Evolutionary conservation across 2,888 invertebrate genomes (phyloP).

Genomic region (Myopa testacea): DNA sequence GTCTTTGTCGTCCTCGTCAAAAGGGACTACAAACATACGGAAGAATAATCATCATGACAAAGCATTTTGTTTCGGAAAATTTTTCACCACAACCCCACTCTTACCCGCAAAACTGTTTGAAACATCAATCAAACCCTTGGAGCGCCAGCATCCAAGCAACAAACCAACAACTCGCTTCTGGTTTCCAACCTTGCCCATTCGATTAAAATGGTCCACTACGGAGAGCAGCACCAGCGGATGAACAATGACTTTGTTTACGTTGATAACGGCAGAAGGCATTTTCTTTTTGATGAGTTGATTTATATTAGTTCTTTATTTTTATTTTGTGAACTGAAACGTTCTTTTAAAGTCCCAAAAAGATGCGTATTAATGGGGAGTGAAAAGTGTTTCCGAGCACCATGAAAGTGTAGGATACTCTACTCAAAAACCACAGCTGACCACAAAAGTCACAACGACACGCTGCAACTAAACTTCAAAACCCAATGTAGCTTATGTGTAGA

Average conservation of each 20-base stretch:
- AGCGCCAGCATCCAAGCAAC: constrained; percentile 93
- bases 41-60: constrained; percentile 10
- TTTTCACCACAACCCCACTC: constrained; percentile 26
- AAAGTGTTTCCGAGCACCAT: no score
- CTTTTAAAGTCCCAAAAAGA: no score
- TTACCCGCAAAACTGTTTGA: constrained; percentile 99
- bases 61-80: constrained; percentile 4
- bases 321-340: no score
- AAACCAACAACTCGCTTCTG: constrained; percentile 99
- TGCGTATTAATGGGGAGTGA: no score
- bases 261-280: constrained; percentile 75
- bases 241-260: constrained; percentile 92
- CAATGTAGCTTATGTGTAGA: no score
- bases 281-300: constrained; percentile 32
- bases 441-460: no score
- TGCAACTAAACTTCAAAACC: no score
- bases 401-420: no score
- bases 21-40: constrained; percentile 81
- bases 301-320: no score
- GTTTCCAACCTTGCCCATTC: constrained; percentile 99
- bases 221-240: constrained; percentile 97
- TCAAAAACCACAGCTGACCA: no score
- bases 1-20: constrained; percentile 99
- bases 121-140: constrained; percentile 95
- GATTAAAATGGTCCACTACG: constrained; percentile 99